Conservation (phyloP, 2,797 vertebrate species). For the Sebastiscus tertius region DNA sequence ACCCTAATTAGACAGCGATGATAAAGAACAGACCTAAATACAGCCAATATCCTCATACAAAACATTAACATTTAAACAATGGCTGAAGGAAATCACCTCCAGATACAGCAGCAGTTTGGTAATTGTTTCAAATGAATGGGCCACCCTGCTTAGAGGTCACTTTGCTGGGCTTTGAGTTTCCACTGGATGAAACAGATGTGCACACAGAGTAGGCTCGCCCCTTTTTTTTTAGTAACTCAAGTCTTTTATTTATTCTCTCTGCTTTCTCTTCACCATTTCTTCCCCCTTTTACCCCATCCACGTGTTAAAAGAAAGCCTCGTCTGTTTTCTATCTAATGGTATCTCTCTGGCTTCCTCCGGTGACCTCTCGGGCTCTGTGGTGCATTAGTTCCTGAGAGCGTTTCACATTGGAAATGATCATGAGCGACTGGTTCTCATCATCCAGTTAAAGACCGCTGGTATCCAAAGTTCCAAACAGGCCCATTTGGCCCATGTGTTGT, state of each 20-base stretch:
- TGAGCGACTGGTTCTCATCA: slow-evolving; percentile 80
- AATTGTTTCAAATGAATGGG: slow-evolving; percentile 63
- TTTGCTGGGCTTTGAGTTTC: slow-evolving; percentile 56
- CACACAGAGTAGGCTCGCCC: slow-evolving; percentile 21
- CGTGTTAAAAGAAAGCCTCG: slow-evolving; percentile 11
- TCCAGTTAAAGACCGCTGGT: slow-evolving; percentile 66
- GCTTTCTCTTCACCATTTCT: slow-evolving; percentile 30
- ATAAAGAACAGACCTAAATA: slow-evolving; percentile 52
- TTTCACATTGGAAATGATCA: slow-evolving; percentile 68
- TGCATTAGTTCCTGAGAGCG: slow-evolving; percentile 63
- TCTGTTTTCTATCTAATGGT: slow-evolving; percentile 57
- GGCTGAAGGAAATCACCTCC: slow-evolving; percentile 61
- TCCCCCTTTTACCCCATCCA: slow-evolving; percentile 10
- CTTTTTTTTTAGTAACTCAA: slow-evolving; percentile 42
- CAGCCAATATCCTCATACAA: slow-evolving; percentile 17
- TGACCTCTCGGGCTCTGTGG: slow-evolving; percentile 63
- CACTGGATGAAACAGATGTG: slow-evolving; percentile 66
- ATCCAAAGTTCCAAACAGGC: slow-evolving; percentile 72
- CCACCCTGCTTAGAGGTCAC: slow-evolving; percentile 62
- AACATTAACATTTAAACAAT: slow-evolving; percentile 58
- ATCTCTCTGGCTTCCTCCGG: slow-evolving; percentile 41
- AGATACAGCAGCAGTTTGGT: slow-evolving; percentile 59
- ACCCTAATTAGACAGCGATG: slow-evolving; percentile 41
- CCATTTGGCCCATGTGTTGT: slow-evolving; percentile 74
- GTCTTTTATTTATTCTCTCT: slow-evolving; percentile 36